Base-by-base conservation (phyloP, 2,797 vertebrate genomes). In the Acropternis orthonyx region DNA sequence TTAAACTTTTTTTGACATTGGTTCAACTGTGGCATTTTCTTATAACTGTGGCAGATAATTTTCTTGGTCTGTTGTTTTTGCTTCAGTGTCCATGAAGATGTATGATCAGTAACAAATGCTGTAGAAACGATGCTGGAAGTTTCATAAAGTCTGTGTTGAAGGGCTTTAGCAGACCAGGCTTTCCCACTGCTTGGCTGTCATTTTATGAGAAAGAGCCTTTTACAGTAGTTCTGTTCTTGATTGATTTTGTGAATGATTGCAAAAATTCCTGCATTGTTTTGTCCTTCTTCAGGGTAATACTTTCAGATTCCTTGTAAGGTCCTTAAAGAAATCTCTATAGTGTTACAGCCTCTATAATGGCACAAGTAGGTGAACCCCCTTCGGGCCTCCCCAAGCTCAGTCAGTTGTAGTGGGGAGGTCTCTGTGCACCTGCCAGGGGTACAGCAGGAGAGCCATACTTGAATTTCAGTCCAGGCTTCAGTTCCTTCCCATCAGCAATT, bases 1-100 rank as follows among this genome's bases (percentile, higher is more conserved):
- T 89, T 93, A 85, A 89, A 92, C 23, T 55, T 34, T 72, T 67
- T 59, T 28, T 78, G 58, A 73, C 44, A 21, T 39, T 74, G 51
- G 36, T 77, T 94, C 68, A 69, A 2, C 36, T 51, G 23, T 19
- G 9, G 10, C 10, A 54, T 74, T 92, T 91, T 54, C 39, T 61
- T 54, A 17, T 43, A 71, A 76, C 26, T n/a, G 4, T 85, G 56
- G 68, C 49, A 92, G 61, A 68, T 83, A 14, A 54, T 82, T 87
- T 93, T 92, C 58, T 77, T 68, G 19, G 34, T 67, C 19, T 46
- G 22, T 9, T 66, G 28, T 14, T 89, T 77, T 76, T 91, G 32
- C 67, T 89, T 75, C 69, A 16, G 18, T 55, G 43, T 83, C 46
- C 52, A 3, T 91, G 61, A 72, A 44, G 69, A 43, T 65, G 5